A percentile compares a stretch with the other conserved stretches of the same genome.
Evolutionary conservation across 2,113 vertebrate genomes (phyloP).

Genomic region (Gopherus evgoodei): DNA sequence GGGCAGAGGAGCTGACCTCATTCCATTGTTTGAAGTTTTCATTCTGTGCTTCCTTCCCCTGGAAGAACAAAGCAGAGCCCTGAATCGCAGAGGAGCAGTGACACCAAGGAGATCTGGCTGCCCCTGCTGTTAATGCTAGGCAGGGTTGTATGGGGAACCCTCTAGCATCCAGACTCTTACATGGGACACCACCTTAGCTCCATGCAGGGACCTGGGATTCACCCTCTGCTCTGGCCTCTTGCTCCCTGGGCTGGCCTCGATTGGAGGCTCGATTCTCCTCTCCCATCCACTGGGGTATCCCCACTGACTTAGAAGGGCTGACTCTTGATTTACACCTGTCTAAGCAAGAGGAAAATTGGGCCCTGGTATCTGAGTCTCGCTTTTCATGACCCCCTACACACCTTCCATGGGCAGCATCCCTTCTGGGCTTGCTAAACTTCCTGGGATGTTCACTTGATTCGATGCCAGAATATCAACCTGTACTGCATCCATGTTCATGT

Average conservation of each 20-base stretch:
- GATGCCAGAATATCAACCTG: constrained; percentile 80
- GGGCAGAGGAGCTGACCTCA: not conserved
- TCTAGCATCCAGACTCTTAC: not conserved
- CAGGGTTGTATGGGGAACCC: not conserved
- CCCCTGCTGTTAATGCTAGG: not conserved
- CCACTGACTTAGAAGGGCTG: not conserved
- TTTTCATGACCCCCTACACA: not conserved
- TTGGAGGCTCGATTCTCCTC: not conserved
- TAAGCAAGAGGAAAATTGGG: not conserved
- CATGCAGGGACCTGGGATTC: no score
- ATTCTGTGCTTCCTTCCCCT: not conserved
- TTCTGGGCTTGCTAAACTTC: constrained; percentile 30
- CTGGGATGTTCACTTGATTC: constrained; percentile 64
- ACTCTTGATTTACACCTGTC: not conserved
- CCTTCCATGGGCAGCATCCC: not conserved
- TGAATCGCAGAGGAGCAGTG: not conserved
- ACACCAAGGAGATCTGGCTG: not conserved
- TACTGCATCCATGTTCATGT: constrained; percentile 79
- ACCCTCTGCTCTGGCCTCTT: no score
- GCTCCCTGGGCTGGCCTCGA: not conserved
- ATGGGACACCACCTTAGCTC: not conserved
- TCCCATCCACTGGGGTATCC: not conserved
- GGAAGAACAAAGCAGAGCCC: not conserved
- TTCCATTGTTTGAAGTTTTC: not conserved
- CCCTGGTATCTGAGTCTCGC: not conserved